Evolutionary conservation across 2,888 invertebrate genomes (phyloP), one percentile per base, ranked within the genome.

Genomic region (Anthophora plumipes): DNA sequence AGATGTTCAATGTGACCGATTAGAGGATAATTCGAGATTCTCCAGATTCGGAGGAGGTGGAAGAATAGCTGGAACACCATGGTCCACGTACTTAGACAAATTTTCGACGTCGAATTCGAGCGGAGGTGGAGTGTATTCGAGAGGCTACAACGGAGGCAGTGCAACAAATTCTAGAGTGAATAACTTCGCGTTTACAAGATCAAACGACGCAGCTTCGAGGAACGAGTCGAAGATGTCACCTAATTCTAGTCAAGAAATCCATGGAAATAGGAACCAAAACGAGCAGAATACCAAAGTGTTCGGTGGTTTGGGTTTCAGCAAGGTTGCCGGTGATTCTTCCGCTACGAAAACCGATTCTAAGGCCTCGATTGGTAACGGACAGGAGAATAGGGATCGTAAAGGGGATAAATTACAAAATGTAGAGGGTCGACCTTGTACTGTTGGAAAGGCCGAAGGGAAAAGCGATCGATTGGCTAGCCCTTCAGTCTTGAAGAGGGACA

Each of bases 1-100:
- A 91, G 96, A 95, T 93, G 95, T 96, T 66, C 97, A 97, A 88
- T 96, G 96, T 0, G 97, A 97, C 90, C 94, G 96, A 69, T 90
- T 95, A 89, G 97, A 97, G 83, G 96, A 97, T 86, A 94, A 95
- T 0, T 95, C 96, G 1, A 94, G 96, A 84, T 94, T 95, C 61
- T 95, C 96, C 64, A 94, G 96, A 87, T 97, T 95, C 93, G 94
- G 93, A 22, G 83, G 86, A 39, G 94, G 95, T 12, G 95, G 95
- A n/a, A 95, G 96, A 87, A 94, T 96, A 1, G 92, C 94, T 0
- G 93, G 95, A 7, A 94, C 95, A 7, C 95, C 96, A 74, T 96
- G 96, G 96, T 95, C 95, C 2, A 95, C 95, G 57, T 96, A 95
- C 89, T 93, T 96, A 54, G 93, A 93, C 71, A 92, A 93, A 80